These are phyloP conservation scores for Camponotus fellah DNA, from an alignment of 2,888 invertebrate genomes.

Conservation along the genomic window DNA sequence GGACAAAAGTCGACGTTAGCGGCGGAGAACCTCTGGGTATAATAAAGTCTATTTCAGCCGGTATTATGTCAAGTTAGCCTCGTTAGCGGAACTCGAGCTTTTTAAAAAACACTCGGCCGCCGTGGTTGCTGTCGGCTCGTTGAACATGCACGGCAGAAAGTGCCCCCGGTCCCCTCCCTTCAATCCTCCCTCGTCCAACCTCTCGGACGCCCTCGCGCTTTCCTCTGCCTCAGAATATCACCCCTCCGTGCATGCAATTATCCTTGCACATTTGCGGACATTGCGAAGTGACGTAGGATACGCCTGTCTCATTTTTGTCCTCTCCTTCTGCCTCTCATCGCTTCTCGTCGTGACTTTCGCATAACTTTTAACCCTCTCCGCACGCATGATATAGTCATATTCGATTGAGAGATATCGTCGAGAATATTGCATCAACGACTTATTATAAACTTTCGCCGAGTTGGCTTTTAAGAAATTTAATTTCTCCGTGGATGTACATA, in stretches of 20 bases:
- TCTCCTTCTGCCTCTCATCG: neutral
- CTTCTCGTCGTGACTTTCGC: slow-evolving; percentile 25
- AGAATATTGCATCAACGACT: slow-evolving; percentile 43
- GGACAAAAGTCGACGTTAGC: slow-evolving; percentile 27
- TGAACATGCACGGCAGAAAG: slow-evolving; percentile 83
- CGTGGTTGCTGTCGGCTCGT: slow-evolving; percentile 83
- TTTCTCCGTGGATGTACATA: slow-evolving; percentile 15
- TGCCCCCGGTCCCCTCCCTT: slow-evolving; percentile 60
- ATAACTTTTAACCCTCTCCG: slow-evolving; percentile 34
- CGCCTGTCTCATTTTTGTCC: slow-evolving; percentile 58
- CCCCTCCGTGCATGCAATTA: slow-evolving; percentile 72
- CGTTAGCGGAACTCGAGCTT: slow-evolving; percentile 83
- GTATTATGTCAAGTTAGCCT: slow-evolving; percentile 86
- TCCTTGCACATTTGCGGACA: slow-evolving; percentile 70
- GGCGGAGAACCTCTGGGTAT: slow-evolving; percentile 74
- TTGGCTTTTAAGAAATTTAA: slow-evolving; percentile 43
- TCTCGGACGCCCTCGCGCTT: slow-evolving; percentile 39
- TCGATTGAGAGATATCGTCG: slow-evolving; percentile 12
- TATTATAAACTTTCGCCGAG: slow-evolving; percentile 34
- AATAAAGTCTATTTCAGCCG: slow-evolving; percentile 85
- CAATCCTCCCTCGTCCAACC: slow-evolving; percentile 40
- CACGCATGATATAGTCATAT: slow-evolving; percentile 14
- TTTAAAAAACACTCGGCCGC: slow-evolving; percentile 80
- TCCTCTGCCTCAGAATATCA: slow-evolving; percentile 58
- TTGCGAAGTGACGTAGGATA: slow-evolving; percentile 62